Conservation (phyloP, 2,888 invertebrate genomes). For the Eumerus sabulonum region DNA sequence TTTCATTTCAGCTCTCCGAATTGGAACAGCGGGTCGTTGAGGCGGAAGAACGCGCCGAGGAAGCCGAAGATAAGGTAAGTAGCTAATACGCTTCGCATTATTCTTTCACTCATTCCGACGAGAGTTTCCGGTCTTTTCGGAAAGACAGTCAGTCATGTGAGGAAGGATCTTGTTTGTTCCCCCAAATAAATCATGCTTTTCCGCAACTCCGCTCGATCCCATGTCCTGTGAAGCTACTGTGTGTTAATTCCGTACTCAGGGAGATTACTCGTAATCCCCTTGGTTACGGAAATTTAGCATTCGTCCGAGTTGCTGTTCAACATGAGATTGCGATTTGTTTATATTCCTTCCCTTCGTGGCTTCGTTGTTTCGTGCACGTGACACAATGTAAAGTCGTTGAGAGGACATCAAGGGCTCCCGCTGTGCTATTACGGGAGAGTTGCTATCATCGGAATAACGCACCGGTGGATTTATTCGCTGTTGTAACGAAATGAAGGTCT, state of each 20-base stretch:
- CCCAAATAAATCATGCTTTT: conserved; percentile 35
- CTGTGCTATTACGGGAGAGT: conserved; percentile 8
- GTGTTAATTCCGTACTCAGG: conserved; percentile 43
- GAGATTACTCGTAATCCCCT: conserved; percentile 47
- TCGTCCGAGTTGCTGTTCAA: conserved; percentile 10
- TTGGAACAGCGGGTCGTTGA: conserved; percentile 95
- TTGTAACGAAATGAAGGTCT: conserved; percentile 26
- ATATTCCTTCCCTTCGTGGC: conserved; percentile 3
- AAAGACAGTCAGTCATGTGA: too few species aligned
- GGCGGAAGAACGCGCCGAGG: conserved; percentile 94
- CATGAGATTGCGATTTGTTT: conserved; percentile 24
- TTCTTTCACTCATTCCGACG: too few species aligned
- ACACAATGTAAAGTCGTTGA: conserved; percentile 17
- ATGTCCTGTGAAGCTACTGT: neutral
- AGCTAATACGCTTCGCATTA: conserved; percentile 16
- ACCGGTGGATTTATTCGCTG: conserved; percentile 32
- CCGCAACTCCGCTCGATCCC: neutral
- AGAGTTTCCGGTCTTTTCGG: too few species aligned
- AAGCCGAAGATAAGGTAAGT: conserved; percentile 96
- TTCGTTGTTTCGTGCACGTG: conserved; percentile 33
- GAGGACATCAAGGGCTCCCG: conserved; percentile 13
- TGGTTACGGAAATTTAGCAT: conserved; percentile 52
- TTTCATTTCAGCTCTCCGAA: conserved; percentile 89
- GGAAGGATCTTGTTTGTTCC: conserved; percentile 3
- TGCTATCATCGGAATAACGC: conserved; percentile 40